Conservation (phyloP, 2,888 invertebrate genomes). For the Synanthedon myopaeformis region DNA sequence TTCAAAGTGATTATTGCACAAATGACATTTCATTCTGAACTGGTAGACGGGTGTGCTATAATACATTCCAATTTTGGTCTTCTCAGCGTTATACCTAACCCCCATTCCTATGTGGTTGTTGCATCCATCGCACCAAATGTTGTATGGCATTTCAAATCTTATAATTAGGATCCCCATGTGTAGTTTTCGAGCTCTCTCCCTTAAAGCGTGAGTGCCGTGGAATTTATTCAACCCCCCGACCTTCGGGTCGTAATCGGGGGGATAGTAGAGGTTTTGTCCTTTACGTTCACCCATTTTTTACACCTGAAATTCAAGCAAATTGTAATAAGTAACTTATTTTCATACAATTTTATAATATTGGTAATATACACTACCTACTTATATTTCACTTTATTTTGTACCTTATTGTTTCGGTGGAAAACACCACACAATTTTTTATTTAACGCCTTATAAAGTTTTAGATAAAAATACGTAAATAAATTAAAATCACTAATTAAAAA, state of each 20-base stretch:
- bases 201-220: slow-evolving; percentile 91
- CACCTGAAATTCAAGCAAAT: not conserved
- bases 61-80: slow-evolving; percentile 96
- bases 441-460: too few relatives aligned
- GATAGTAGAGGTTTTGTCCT: slow-evolving; percentile 97
- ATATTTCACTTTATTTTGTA: not conserved
- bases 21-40: slow-evolving; percentile 98
- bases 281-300: slow-evolving; percentile 96
- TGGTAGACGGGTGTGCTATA: slow-evolving; percentile 98
- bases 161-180: slow-evolving; percentile 95
- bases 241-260: slow-evolving; percentile 97
- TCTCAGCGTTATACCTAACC: slow-evolving; percentile 95
- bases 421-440: too few relatives aligned
- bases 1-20: slow-evolving; percentile 97
- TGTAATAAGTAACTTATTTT: not conserved
- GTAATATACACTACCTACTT: not conserved
- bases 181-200: slow-evolving; percentile 96
- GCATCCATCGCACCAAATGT: slow-evolving; percentile 99
- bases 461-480: too few relatives aligned
- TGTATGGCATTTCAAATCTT: slow-evolving; percentile 99
- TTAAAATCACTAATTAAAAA: too few relatives aligned
- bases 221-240: slow-evolving; percentile 96
- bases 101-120: slow-evolving; percentile 99
- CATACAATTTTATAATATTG: not conserved
- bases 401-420: not conserved